A percentile compares a stretch with the other conserved stretches of the same genome.
Conservation (phyloP, 2,888 invertebrate species). For the Lasioglossum vierecki region DNA sequence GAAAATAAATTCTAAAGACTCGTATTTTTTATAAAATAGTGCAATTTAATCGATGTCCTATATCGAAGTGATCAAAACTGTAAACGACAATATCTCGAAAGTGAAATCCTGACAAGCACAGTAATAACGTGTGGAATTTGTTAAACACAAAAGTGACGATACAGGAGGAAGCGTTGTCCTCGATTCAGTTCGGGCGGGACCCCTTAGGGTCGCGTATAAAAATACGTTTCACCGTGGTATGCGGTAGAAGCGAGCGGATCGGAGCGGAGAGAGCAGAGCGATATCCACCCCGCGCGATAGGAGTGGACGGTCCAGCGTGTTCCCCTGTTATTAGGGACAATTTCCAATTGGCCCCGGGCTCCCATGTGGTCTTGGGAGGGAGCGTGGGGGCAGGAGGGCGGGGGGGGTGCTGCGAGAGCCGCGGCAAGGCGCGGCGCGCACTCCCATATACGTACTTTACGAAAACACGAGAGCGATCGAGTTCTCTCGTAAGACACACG, state of each 20-base stretch:
- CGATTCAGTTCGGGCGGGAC: slow-evolving; percentile 27
- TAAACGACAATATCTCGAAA: no score
- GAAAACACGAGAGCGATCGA: slow-evolving; percentile 44
- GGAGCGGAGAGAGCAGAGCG: slow-evolving; percentile 57
- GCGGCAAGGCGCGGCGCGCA: slow-evolving; percentile 12
- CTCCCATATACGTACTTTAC: slow-evolving; percentile 33
- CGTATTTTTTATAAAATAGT: no score
- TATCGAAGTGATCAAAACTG: no score
- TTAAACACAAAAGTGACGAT: neutral
- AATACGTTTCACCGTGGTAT: slow-evolving; percentile 76
- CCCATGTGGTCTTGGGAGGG: slow-evolving; percentile 57
- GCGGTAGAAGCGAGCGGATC: slow-evolving; percentile 66
- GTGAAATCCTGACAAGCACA: no score
- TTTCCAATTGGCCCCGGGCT: slow-evolving; percentile 83
- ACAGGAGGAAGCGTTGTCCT: slow-evolving; percentile 18
- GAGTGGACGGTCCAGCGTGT: slow-evolving; percentile 77
- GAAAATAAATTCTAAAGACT: no score
- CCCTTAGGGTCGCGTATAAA: slow-evolving; percentile 63
- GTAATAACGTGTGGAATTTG: neutral
- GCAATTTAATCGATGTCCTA: no score
- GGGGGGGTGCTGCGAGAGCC: slow-evolving; percentile 35
- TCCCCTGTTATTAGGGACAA: slow-evolving; percentile 84
- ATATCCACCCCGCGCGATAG: slow-evolving; percentile 77
- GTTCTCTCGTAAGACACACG: slow-evolving; percentile 62
- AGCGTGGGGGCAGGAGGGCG: slow-evolving; percentile 21